Percentiles rank a stretch among this genome's conserved stretches.
phyloP scores from a whole-genome alignment of 2,888 invertebrate genomes.

The Xanthorhoe spadicearia region DNA sequence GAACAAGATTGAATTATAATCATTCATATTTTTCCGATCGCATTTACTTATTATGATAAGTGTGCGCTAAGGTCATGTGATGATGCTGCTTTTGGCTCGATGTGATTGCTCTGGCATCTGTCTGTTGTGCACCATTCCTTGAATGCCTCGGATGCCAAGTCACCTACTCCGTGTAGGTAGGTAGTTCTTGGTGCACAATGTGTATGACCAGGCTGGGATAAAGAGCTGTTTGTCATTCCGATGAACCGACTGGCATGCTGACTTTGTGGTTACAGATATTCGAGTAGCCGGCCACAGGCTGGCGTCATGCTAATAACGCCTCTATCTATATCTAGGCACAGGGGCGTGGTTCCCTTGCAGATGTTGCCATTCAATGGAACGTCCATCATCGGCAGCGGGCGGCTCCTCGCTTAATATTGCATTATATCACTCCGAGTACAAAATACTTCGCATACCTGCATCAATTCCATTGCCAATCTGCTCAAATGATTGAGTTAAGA shows the following conservation, averaged over 20 bases:
- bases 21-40: neutral
- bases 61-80: neutral
- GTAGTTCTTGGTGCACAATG: neutral
- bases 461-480: neutral
- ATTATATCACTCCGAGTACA: slow-evolving; percentile 3
- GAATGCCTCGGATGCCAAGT: neutral
- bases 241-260: slow-evolving; percentile 4
- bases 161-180: neutral
- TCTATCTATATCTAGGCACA: neutral
- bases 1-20: neutral
- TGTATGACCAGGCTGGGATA: neutral
- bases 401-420: neutral
- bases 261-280: slow-evolving; percentile 5
- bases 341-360: neutral
- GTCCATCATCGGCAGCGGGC: slow-evolving; percentile 3
- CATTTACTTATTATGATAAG: neutral
- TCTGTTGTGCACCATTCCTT: neutral
- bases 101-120: neutral
- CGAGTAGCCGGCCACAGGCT: neutral
- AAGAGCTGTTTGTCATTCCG: slow-evolving; percentile 3
- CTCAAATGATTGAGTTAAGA: neutral
- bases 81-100: neutral
- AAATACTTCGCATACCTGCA: neutral
- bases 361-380: slow-evolving; percentile 6
- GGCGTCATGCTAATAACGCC: neutral